Base-by-base conservation (phyloP, 2,797 vertebrate genomes). In the Pipistrellus pipistrellus region DNA sequence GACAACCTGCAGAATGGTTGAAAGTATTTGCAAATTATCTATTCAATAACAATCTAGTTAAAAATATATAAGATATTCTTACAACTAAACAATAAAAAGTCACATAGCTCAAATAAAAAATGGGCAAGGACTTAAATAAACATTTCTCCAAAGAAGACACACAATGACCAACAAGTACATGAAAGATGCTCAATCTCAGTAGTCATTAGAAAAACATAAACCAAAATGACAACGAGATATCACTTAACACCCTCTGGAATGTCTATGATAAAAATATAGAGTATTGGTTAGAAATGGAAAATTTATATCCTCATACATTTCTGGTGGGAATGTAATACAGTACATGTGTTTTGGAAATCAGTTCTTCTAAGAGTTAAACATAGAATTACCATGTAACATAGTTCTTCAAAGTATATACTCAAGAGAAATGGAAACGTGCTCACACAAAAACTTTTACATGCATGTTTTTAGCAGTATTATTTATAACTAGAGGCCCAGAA, bases 301-400 rank as follows among this genome's bases (percentile, higher is more conserved):
- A 69, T 20, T 69, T 2, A 5, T 77, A 23, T 14, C 44, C 14
- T 55, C 25, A 17, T 46, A 64, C 9, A 51, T 81, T 87, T 75
- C 53, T 82, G 62, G 53, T 87, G 35, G 69, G 21, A 86, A 55
- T 71, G 32, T 62, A 72, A 55, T 5, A 44, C 13, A 73, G 30
- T 38, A 10, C 12, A 83, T 30, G 11, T 71, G 14, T 30, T 90
- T 12, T 64, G 71, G 44, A 95, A 93, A 83, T 46, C 15, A 57
- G n/a, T 78, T 87, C 53, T 4, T 93, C 38, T 83, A 48, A 64
- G 64, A 77, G 35, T 95, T 89, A 73, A 51, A 81, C 11, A 20
- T 27, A n/a, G 44, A 30, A 77, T 82, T 75, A 44, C 18, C 13
- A 57, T 30, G 27, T 85, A 51, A 81, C 75, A 71, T 17, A 62